Evolutionary conservation across 2,888 invertebrate species (phyloP), one percentile per base, ranked within the genome.

Genomic region (Bombyx huttoni): DNA sequence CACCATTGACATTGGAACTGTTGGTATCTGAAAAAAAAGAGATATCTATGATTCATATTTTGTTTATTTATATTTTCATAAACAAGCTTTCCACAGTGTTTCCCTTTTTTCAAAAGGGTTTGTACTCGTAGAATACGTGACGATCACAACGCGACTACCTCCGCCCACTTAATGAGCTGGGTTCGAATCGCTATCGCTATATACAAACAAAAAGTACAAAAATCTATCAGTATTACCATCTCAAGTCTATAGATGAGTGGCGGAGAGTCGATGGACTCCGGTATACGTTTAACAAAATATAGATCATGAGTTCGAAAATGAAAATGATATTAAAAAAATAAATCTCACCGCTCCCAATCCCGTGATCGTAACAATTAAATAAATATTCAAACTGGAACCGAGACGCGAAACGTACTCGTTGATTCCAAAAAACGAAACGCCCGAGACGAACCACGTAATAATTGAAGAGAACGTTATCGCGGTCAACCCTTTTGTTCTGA

Each of bases 301-400:
- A 2, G 3, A 5, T 24, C 24, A 24, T 24, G 5, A 24, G 1
- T 24, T 33, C 1, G n/a, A 47, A 13, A 9, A 7, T 7, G 3
- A 46, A 49, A 34, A n/a, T n/a, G n/a, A n/a, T n/a, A n/a, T n/a
- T n/a, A n/a, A n/a, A 49, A 9, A 33, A 34, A 48, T 13, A 14
- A 47, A 54, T 60, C 65, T 67, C 35, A 80, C 80, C 72, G 78
- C 74, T 48, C 75, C 61, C 12, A 73, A 51, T 13, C 78, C 78
- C 52, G 70, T 50, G 34, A 74, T 55, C 2, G 64, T 57, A 10
- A 72, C 69, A 8, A 70, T 66, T 0, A 73, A 52, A 45, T 71
- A 75, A 10, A 40, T 40, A 12, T 40, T 40, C 46, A 74, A 60
- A 58, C 78, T 70, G 0, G 64, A 54, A 7, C 71, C 75, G 40